Percentiles rank a stretch among this genome's conserved stretches.
phyloP scores from a whole-genome alignment of 2,797 vertebrate genomes.

The Sebastolobus altivelis region DNA sequence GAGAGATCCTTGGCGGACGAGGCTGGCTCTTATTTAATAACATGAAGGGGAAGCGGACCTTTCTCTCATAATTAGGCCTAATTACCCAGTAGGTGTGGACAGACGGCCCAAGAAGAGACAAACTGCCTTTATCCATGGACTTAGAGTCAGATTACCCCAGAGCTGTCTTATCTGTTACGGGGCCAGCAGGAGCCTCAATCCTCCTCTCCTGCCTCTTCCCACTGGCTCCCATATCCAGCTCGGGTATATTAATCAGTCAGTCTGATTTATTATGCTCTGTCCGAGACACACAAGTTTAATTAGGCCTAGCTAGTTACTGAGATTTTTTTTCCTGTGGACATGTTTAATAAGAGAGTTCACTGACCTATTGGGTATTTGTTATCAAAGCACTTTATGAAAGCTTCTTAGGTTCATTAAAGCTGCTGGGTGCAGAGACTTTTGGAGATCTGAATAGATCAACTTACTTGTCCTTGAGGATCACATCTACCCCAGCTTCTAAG shows the following conservation, averaged over 20 bases:
- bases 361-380: slow-evolving; percentile 29
- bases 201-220: slow-evolving; percentile 91
- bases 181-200: slow-evolving; percentile 93
- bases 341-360: slow-evolving; percentile 48
- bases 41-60: slow-evolving; percentile 99
- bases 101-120: slow-evolving; percentile 98
- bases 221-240: slow-evolving; percentile 85
- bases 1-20: slow-evolving; percentile 96
- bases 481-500: not conserved
- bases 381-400: slow-evolving; percentile 50
- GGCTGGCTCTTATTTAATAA: slow-evolving; percentile 99
- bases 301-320: slow-evolving; percentile 40
- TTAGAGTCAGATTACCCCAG: slow-evolving; percentile 99
- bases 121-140: slow-evolving; percentile 99
- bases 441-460: not conserved
- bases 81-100: slow-evolving; percentile 99
- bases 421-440: not conserved
- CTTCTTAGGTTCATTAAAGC: slow-evolving; percentile 48
- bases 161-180: slow-evolving; percentile 97
- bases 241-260: slow-evolving; percentile 87
- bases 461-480: slow-evolving; percentile 14
- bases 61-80: slow-evolving; percentile 99
- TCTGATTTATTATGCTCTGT: slow-evolving; percentile 68
- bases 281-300: slow-evolving; percentile 62
- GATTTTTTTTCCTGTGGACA: slow-evolving; percentile 22